Conservation (phyloP, 2,113 vertebrate genomes). For the Notarius lentiginosus region DNA sequence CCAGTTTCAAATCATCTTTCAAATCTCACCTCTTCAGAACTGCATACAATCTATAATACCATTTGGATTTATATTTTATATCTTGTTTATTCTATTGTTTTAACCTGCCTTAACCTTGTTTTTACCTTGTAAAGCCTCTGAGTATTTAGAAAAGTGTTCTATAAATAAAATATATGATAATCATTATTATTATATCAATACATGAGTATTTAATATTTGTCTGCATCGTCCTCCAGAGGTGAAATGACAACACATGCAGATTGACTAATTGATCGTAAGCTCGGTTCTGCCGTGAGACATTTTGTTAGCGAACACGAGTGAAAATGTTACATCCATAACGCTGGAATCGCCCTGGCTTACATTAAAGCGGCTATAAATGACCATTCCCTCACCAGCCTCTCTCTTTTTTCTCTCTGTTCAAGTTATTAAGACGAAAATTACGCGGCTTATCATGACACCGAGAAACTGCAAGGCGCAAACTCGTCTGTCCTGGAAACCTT, state of each 20-base stretch:
- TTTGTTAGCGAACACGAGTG: background rate
- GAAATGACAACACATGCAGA: background rate
- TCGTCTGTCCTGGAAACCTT: slow-evolving; percentile 2
- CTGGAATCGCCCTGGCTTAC: background rate
- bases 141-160: too few relatives aligned
- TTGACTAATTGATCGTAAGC: background rate
- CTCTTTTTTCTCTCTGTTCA: background rate
- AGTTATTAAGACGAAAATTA: background rate
- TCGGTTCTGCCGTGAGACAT: background rate
- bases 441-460: background rate
- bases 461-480: background rate
- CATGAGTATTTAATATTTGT: background rate
- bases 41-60: too few relatives aligned
- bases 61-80: too few relatives aligned
- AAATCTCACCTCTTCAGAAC: too few relatives aligned
- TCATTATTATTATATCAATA: background rate
- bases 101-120: too few relatives aligned
- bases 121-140: too few relatives aligned
- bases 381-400: background rate
- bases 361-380: background rate
- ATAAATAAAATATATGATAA: too few relatives aligned
- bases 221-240: background rate
- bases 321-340: background rate
- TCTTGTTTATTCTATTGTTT: too few relatives aligned
- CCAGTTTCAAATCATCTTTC: too few relatives aligned